Evolutionary conservation across 2,797 vertebrate genomes (phyloP).

Genomic region (Sebastes melanostomus): DNA sequence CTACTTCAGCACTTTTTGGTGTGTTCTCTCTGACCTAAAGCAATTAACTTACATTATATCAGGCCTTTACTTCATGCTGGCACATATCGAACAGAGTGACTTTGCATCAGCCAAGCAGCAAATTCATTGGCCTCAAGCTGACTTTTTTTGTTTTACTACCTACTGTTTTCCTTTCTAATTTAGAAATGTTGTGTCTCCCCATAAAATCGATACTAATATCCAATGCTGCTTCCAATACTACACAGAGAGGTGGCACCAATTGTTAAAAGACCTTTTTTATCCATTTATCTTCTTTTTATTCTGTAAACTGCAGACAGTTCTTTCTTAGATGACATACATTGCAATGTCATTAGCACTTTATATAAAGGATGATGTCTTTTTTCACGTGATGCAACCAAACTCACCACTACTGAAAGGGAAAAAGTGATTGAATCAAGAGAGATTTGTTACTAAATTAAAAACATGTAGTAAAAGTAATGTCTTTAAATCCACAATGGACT

Average conservation of each 20-base stretch:
- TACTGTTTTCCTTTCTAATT: conserved; percentile 27
- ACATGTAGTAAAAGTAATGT: neutral
- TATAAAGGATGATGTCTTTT: neutral
- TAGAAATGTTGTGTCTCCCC: neutral
- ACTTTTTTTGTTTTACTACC: conserved; percentile 4
- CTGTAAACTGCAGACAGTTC: neutral
- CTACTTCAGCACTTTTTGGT: conserved; percentile 6
- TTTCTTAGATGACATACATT: neutral
- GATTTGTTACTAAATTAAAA: neutral
- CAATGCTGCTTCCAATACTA: neutral
- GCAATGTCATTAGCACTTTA: neutral
- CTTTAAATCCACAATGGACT: neutral
- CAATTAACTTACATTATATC: conserved; percentile 46
- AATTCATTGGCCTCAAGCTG: conserved; percentile 35
- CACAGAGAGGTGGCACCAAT: neutral
- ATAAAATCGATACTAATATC: neutral
- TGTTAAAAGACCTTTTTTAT: neutral
- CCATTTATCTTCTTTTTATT: neutral
- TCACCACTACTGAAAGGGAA: neutral
- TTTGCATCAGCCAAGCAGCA: conserved; percentile 40
- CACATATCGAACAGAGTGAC: conserved; percentile 31
- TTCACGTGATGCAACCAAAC: neutral
- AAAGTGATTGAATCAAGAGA: too few relatives aligned
- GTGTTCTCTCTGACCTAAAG: conserved; percentile 34
- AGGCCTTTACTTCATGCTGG: conserved; percentile 39